Conservation (phyloP, 2,797 vertebrate genomes). For the Enteromius radiatus region DNA sequence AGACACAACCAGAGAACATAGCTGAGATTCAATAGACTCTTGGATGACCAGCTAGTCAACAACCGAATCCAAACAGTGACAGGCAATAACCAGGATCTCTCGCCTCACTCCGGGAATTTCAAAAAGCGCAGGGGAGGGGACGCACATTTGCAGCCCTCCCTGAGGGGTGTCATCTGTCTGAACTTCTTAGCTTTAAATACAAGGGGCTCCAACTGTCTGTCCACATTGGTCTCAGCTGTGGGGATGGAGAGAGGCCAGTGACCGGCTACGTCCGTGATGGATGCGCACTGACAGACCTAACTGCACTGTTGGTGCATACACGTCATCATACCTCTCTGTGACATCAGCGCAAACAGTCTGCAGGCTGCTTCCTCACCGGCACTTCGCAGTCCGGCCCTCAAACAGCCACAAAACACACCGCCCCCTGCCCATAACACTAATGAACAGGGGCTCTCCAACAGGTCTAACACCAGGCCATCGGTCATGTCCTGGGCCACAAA, state of each 20-base stretch:
- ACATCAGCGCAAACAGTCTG: constrained; percentile 52
- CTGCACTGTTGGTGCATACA: constrained; percentile 54
- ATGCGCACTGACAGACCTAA: constrained; percentile 63
- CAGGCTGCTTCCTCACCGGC: constrained; percentile 50
- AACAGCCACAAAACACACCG: constrained; percentile 8
- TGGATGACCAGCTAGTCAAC: constrained; percentile 15
- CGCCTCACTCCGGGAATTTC: constrained; percentile 26
- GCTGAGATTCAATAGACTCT: constrained; percentile 20
- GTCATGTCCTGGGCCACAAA: constrained; percentile 46
- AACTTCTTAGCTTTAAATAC: constrained; percentile 62
- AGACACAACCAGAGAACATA: constrained; percentile 10
- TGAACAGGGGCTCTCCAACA: constrained; percentile 45
- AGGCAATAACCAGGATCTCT: constrained; percentile 48
- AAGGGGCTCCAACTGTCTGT: constrained; percentile 59
- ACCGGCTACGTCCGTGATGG: constrained; percentile 58
- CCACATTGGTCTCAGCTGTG: constrained; percentile 58
- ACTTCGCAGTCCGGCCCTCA: constrained; percentile 34
- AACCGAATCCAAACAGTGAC: constrained; percentile 55
- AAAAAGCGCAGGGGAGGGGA: constrained; percentile 52
- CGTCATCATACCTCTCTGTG: constrained; percentile 53
- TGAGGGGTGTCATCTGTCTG: constrained; percentile 63
- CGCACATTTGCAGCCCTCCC: constrained; percentile 47
- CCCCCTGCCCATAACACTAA: constrained; percentile 48
- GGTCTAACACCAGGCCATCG: constrained; percentile 42
- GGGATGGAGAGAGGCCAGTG: constrained; percentile 58